Evolutionary conservation across 2,113 vertebrate species (phyloP).

Genomic region (Hippotragus niger): DNA sequence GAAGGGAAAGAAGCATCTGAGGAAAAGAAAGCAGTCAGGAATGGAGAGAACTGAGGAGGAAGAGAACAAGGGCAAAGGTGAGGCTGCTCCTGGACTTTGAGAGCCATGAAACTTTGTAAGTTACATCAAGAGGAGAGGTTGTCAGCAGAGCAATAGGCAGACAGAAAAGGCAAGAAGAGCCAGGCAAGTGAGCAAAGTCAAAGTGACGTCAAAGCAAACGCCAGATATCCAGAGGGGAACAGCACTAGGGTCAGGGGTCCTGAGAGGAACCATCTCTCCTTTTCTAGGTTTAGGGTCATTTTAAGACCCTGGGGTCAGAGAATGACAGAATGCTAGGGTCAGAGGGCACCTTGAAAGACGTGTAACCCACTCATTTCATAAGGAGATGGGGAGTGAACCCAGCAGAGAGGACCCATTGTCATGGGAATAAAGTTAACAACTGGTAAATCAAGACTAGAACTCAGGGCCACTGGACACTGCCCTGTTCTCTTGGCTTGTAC

Average conservation of each 20-base stretch:
- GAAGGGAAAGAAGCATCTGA: neutral
- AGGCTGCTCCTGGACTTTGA: neutral
- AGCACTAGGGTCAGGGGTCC: neutral
- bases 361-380: neutral
- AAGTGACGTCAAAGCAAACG: neutral
- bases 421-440: neutral
- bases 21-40: conserved; percentile 10
- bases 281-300: neutral
- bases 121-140: neutral
- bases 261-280: neutral
- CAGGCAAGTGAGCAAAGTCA: neutral
- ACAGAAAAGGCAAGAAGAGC: neutral
- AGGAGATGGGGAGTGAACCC: neutral
- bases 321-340: neutral
- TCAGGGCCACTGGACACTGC: neutral
- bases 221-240: neutral
- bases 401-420: neutral
- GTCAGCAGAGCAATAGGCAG: neutral
- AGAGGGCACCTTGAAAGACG: neutral
- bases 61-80: neutral
- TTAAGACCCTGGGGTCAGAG: neutral
- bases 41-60: neutral
- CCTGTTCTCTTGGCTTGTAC: neutral
- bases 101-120: neutral
- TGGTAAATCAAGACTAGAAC: neutral